Evolutionary conservation across 2,888 invertebrate genomes (phyloP), one percentile per base, ranked within the genome.

Genomic region (Amblyjoppa fuscipennis): DNA sequence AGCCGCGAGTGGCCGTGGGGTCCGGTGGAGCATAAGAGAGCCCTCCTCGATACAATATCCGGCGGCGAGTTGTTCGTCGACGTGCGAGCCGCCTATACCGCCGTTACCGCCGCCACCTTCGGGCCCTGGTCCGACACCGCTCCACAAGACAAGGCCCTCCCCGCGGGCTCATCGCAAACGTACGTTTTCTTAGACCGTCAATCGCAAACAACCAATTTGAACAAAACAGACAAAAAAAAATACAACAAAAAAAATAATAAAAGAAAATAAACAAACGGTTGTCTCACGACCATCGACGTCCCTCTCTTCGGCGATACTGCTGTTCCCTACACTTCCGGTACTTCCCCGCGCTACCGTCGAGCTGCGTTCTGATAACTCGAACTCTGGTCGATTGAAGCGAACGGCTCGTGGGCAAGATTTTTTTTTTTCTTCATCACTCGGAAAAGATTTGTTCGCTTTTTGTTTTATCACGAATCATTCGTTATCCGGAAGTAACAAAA

Each of bases 21-120:
- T 92, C 87, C 92, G 91, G 89, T 93, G 92, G 92, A 93, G 90
- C 91, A 92, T 93, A 91, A 90, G 91, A 89, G 92, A 93, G 91
- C 90, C 92, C 88, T 90, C 92, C 88, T 90, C 91, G 87, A 73
- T 85, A 80, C 85, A 80, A 85, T 85, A 82, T 79, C 82, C 85
- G 79, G 88, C 91, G 83, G 81, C 87, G 87, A 88, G 89, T 87
- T 88, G 86, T 88, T 88, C 89, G 88, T 89, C 91, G 87, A 88
- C 89, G 89, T 89, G 90, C 90, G 90, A 88, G 90, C 91, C 90
- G 87, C 88, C 90, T 88, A 91, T 90, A 88, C 88, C 91, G 86
- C 91, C 92, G 85, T 91, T 93, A 91, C 91, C 92, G 87, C 92
- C 93, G 89, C 92, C 92, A 88, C 92, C 93, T 89, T 89, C 93